phyloP scores from a whole-genome alignment of 2,888 invertebrate species.

The Euplexia lucipara region DNA sequence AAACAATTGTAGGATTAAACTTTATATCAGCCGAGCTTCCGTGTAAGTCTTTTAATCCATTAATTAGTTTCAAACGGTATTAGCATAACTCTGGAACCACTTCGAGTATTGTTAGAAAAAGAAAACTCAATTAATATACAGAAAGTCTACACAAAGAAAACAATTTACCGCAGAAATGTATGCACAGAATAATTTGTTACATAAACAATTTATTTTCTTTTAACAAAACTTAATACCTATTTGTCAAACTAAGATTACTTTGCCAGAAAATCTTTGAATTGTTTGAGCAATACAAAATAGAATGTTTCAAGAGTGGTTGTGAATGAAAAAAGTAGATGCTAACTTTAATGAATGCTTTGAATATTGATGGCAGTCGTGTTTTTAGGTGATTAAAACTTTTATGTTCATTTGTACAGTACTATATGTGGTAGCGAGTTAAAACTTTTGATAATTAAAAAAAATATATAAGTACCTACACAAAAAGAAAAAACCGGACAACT shows the following conservation, averaged over 20 bases:
- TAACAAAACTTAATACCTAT: conserved; percentile 32
- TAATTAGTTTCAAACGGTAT: conserved; percentile 16
- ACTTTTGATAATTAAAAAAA: conserved; percentile 1
- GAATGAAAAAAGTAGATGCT: conserved; percentile 15
- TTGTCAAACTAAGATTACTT: conserved; percentile 42
- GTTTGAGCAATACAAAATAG: conserved; percentile 28
- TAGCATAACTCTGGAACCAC: conserved; percentile 1
- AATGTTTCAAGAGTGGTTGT: conserved; percentile 28
- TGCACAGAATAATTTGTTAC: conserved; percentile 12
- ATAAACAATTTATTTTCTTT: conserved; percentile 28
- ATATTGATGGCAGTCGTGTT: conserved; percentile 4
- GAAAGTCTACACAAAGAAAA: conserved; percentile 21
- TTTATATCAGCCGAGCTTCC: conserved; percentile 1
- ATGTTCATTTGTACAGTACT: conserved; percentile 20
- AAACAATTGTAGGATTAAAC: neutral
- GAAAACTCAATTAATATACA: conserved; percentile 5
- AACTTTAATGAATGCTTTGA: conserved; percentile 31
- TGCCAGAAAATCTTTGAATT: conserved; percentile 18
- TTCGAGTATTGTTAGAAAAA: conserved; percentile 10
- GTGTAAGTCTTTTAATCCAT: neutral
- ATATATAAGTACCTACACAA: too few relatives aligned
- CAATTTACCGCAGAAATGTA: conserved; percentile 23
- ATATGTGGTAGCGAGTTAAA: neutral
- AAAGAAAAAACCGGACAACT: too few relatives aligned
- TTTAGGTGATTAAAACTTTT: conserved; percentile 17